Base-by-base conservation (phyloP, 1,140 invertebrate genomes). In the Hylaeus anthracinus region DNA sequence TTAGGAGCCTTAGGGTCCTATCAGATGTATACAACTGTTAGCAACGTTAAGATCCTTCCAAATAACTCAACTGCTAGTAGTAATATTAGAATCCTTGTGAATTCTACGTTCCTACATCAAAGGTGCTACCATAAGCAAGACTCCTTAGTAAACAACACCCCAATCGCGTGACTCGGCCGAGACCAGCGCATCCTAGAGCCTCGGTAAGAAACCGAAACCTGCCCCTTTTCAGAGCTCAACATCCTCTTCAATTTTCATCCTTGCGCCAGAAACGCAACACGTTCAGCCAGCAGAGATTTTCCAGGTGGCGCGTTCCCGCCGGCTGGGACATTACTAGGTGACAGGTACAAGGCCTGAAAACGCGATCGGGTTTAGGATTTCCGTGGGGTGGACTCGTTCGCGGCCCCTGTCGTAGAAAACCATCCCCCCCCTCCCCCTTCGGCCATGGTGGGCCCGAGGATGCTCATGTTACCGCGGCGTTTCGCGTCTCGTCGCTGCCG, bases 281-380 rank as follows among this genome's bases (percentile, higher is more conserved):
- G 53, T 26, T 14, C 8, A n/a, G 53, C 51, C 4, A 43, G 14
- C 51, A 39, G 51, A 15, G 56, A 60, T 67, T 60, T 65, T 65
- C 48, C 51, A 55, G 10, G 26, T 26, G 26, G 26, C 26, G 26
- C 26, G 26, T 26, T 26, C 26, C 26, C 26, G 37, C 8, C 12
- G n/a, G 37, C 10, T n/a, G n/a, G n/a, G 72, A 79, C 75, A 69
- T 78, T 74, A 79, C 71, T 71, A 82, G 65, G 80, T 73, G 83
- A 84, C 81, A 75, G 72, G 76, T 77, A 82, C 84, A 80, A 86
- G 81, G 58, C 48, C 78, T 83, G 76, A 71, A 77, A 86, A 86
- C 37, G 74, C 63, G 84, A 72, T 77, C 72, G 60, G 83, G 84
- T 86, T 86, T 86, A 83, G 82, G 60, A 86, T 86, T 86, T 86